Evolutionary conservation across 2,113 vertebrate genomes (phyloP).

Genomic region (Heterotis niloticus): DNA sequence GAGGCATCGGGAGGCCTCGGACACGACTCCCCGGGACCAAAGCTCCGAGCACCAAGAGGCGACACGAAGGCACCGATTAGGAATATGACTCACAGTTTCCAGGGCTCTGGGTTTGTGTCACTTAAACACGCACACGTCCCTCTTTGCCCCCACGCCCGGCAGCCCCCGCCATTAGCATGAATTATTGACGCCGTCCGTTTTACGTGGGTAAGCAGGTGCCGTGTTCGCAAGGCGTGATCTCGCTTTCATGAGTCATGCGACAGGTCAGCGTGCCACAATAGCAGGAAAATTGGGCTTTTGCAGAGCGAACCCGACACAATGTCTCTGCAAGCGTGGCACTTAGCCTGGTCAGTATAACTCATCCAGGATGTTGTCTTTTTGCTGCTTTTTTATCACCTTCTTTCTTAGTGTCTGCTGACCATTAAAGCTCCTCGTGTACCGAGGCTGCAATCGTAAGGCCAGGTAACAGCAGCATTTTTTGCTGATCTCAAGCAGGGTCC

Average conservation of each 20-base stretch:
- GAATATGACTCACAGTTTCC: constrained; percentile 13
- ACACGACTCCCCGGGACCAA: neutral
- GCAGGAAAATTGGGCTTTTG: neutral
- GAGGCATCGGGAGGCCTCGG: neutral
- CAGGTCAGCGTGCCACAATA: neutral
- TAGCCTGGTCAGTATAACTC: too few relatives aligned
- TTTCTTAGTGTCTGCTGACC: too few relatives aligned
- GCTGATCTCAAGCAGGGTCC: too few relatives aligned
- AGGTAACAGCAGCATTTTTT: too few relatives aligned
- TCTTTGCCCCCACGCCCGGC: neutral
- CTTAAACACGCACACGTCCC: neutral
- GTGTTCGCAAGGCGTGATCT: neutral
- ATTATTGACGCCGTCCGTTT: neutral
- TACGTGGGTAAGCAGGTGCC: neutral
- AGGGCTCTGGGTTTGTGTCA: constrained; percentile 13
- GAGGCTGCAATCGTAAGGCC: too few relatives aligned
- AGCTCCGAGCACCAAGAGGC: neutral
- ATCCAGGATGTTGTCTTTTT: too few relatives aligned
- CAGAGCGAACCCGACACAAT: neutral
- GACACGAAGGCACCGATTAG: neutral
- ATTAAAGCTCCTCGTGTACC: too few relatives aligned
- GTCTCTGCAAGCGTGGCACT: neutral
- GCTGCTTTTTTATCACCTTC: too few relatives aligned
- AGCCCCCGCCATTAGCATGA: neutral
- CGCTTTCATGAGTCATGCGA: neutral